Percentiles rank a stretch among this genome's conserved stretches.
Evolutionary conservation across 2,113 vertebrate genomes (phyloP).

Genomic region (Brachyhypopomus gauderio): DNA sequence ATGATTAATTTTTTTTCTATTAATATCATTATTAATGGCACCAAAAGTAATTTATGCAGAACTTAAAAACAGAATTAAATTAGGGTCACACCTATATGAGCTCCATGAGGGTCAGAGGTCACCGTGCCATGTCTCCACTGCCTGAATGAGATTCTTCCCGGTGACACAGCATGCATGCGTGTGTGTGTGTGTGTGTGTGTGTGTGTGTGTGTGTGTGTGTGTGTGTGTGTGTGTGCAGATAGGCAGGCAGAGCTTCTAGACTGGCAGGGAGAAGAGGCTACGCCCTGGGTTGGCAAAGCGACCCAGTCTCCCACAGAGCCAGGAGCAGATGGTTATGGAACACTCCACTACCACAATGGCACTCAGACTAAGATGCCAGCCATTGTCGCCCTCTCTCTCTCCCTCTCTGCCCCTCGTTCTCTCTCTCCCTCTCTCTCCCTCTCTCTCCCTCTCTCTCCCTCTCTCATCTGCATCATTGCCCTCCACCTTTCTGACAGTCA

Average conservation of each 20-base stretch:
- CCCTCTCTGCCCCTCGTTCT: neutral
- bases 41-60: neutral
- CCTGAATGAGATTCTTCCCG: conserved; percentile 1
- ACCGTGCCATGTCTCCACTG: neutral
- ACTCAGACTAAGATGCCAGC: conserved; percentile 51
- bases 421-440: conserved; percentile 45
- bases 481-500: conserved; percentile 51
- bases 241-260: neutral
- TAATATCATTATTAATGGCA: neutral
- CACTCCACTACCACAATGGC: conserved; percentile 57
- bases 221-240: neutral
- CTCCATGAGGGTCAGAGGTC: neutral
- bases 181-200: conserved; percentile 1
- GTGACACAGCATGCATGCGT: neutral
- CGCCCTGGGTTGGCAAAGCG: conserved; percentile 41
- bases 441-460: conserved; percentile 43
- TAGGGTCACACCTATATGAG: neutral
- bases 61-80: neutral
- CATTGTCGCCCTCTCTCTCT: conserved; percentile 61
- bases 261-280: conserved; percentile 24
- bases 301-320: conserved; percentile 37
- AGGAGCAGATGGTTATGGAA: conserved; percentile 49
- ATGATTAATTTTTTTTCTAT: too few species aligned
- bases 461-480: conserved; percentile 61
- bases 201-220: conserved; percentile 18